Conservation (phyloP, 2,888 invertebrate species). For the Physocephala rufipes region DNA sequence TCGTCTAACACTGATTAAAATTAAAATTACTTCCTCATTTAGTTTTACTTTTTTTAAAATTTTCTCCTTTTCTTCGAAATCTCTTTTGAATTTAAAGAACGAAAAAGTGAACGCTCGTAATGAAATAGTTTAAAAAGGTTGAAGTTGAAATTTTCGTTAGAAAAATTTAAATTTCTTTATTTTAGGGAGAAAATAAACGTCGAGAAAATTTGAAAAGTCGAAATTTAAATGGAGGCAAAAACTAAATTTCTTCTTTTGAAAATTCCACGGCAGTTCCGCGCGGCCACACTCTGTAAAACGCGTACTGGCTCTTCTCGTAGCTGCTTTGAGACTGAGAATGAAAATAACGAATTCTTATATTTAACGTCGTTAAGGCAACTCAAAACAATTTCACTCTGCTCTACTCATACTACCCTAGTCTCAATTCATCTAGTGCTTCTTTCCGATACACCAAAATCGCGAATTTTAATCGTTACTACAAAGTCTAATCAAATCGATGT, state of each 20-base stretch:
- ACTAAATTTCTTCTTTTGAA: slow-evolving; percentile 46
- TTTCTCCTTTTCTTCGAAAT: too few relatives aligned
- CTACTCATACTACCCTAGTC: too few relatives aligned
- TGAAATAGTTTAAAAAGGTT: too few relatives aligned
- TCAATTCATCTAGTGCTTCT: not conserved
- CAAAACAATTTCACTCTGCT: too few relatives aligned
- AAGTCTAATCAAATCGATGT: not conserved
- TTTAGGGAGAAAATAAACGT: not conserved
- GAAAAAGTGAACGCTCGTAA: too few relatives aligned
- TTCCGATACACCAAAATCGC: not conserved
- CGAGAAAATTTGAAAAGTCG: slow-evolving; percentile 28
- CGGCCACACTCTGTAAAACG: slow-evolving; percentile 36
- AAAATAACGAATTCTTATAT: not conserved
- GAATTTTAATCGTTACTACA: not conserved
- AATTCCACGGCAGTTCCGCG: slow-evolving; percentile 26
- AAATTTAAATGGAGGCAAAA: slow-evolving; percentile 47
- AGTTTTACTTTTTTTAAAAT: too few relatives aligned
- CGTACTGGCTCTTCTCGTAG: slow-evolving; percentile 60
- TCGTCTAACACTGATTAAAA: too few relatives aligned
- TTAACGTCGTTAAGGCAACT: too few relatives aligned
- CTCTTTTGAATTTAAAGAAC: too few relatives aligned
- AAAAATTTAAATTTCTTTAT: not conserved
- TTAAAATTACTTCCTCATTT: too few relatives aligned
- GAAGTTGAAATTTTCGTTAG: not conserved
- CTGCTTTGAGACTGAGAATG: slow-evolving; percentile 62